Evolutionary conservation across 2,797 vertebrate species (phyloP), one percentile per base, ranked within the genome.

Genomic region (Eulemur coronatus): DNA sequence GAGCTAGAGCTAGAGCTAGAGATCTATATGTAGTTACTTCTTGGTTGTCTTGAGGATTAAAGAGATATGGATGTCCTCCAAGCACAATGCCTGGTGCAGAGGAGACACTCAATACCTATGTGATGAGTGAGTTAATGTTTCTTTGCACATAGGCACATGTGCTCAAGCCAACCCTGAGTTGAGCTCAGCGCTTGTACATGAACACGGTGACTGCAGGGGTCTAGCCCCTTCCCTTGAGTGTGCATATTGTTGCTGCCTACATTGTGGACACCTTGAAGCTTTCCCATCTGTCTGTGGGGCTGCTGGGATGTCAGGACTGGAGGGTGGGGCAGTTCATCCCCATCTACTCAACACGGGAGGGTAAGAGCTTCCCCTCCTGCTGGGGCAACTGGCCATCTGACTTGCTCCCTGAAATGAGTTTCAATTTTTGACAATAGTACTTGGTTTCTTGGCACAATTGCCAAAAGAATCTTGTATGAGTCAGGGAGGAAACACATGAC

Each of bases 371-470:
- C 26, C 78, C 28, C 41, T 93, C 20, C 35, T 41, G 61, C 28
- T 38, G 55, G 15, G 81, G 28, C 50, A 94, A 63, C 72, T 28
- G 85, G 65, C n/a, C 75, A 50, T 84, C 43, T 94, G 75, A 57
- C 14, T 79, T 95, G 46, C 33, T 87, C 59, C 70, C 90, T 95
- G 80, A 72, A 82, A 61, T 79, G 69, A 91, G 10, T 82, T 93
- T 94, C 28, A 75, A 2, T 86, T 50, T 78, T 50, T 87, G 50
- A 52, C 33, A 57, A 57, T 11, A 0, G 43, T 80, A 20, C 52
- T 87, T 84, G 57, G 24, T 82, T 86, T 94, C 33, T 92, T 90
- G 75, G 57, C 73, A 38, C n/a, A 28, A 70, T 52, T 50, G 57
- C 57, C 50, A 26, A 72, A 92, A 24, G 9, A 81, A 90, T 85